Percentiles rank a stretch among this genome's conserved stretches.
These are phyloP conservation scores for Drosophila prosaltans DNA, from an alignment of 1,140 invertebrate species.

Conservation along the genomic window DNA sequence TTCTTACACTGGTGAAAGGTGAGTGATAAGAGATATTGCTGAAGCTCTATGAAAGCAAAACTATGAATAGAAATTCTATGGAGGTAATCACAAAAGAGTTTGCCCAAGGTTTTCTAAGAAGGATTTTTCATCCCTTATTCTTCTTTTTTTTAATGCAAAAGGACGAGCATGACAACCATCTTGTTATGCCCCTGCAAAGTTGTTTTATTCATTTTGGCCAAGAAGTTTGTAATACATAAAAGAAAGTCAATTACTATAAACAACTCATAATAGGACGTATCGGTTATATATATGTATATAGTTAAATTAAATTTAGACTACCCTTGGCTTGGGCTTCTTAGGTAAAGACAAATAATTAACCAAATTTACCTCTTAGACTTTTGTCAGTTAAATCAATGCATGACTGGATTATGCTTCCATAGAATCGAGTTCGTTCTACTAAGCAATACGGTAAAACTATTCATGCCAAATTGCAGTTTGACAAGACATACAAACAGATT, in stretches of 20 bases:
- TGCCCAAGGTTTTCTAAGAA: background rate
- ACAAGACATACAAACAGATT: background rate
- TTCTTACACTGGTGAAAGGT: conserved; percentile 90
- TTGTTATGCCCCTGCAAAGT: background rate
- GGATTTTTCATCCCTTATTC: background rate
- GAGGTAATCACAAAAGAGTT: conserved; percentile 5
- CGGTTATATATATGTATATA: no score
- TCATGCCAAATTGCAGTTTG: background rate
- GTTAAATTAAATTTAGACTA: no score
- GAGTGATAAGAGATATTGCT: conserved; percentile 72
- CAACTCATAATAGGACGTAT: no score
- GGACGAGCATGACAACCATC: background rate
- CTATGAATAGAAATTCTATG: conserved; percentile 1
- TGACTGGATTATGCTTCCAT: background rate
- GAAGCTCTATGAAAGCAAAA: conserved; percentile 21
- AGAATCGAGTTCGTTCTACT: background rate
- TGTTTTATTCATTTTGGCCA: background rate
- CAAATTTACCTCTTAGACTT: background rate
- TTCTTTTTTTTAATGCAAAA: background rate
- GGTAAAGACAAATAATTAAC: background rate
- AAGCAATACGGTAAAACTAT: background rate
- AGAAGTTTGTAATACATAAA: background rate
- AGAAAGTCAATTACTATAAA: background rate
- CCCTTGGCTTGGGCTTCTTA: no score
- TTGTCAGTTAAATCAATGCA: background rate